phyloP scores from a whole-genome alignment of 37 sponge, comb jelly and placozoan species.

The Crambe crambe region DNA sequence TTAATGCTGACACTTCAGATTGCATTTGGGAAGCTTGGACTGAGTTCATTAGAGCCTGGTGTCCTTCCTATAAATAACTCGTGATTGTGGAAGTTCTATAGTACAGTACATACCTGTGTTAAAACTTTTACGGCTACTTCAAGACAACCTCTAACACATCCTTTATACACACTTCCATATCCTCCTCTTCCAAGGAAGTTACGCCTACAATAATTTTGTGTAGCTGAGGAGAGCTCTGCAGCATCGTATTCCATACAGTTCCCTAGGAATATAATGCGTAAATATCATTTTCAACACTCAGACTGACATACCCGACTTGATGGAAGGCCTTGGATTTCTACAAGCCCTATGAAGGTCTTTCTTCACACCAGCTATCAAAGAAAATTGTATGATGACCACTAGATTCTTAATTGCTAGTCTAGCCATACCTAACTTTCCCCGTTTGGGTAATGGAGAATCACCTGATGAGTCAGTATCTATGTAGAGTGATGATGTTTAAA shows the following conservation, averaged over 20 bases:
- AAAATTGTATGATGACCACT: too few relatives aligned
- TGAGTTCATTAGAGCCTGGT: neutral
- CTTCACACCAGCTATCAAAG: too few relatives aligned
- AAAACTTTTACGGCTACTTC: conserved; percentile 14
- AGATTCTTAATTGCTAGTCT: too few relatives aligned
- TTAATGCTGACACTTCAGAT: neutral
- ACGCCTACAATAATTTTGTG: neutral
- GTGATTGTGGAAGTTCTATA: neutral
- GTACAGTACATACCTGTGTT: neutral
- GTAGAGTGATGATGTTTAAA: too few relatives aligned
- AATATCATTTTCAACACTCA: too few relatives aligned
- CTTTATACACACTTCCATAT: conserved; percentile 6
- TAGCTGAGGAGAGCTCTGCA: neutral
- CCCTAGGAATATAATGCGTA: neutral
- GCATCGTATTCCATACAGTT: neutral
- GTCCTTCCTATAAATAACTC: neutral
- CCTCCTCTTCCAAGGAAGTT: conserved; percentile 7
- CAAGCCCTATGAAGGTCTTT: too few relatives aligned
- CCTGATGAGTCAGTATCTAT: too few relatives aligned
- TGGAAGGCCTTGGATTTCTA: too few relatives aligned
- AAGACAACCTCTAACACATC: neutral
- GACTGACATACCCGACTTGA: too few relatives aligned
- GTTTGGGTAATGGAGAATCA: too few relatives aligned
- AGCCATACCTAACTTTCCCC: too few relatives aligned
- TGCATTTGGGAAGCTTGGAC: neutral